A percentile compares a stretch with the other conserved stretches of the same genome.
Evolutionary conservation across 53 echinoderm and acorn worm genomes (phyloP).

Genomic region (Astropecten irregularis): DNA sequence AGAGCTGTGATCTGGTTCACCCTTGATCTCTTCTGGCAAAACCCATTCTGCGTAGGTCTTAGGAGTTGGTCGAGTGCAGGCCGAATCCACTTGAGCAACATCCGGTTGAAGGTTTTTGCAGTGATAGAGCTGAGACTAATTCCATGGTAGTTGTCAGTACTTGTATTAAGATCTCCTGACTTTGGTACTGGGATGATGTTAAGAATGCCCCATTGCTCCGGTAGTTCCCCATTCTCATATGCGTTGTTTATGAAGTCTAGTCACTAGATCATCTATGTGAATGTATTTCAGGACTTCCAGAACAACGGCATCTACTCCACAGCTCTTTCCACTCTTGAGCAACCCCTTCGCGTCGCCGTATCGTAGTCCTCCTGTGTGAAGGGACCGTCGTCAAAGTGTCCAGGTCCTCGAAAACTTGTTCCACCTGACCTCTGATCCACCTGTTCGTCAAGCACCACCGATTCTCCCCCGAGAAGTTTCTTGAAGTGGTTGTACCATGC

Average conservation of each 20-base stretch:
- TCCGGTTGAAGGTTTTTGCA: conserved; percentile 55
- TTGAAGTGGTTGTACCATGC: conserved; percentile 58
- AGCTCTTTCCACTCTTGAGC: conserved; percentile 32
- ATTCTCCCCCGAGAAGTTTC: conserved; percentile 29
- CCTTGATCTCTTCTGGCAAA: conserved; percentile 35
- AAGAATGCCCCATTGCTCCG: conserved; percentile 4
- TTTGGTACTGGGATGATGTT: conserved; percentile 49
- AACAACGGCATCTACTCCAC: conserved; percentile 25
- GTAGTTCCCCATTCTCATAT: conserved; percentile 18
- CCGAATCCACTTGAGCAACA: conserved; percentile 45
- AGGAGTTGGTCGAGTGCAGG: conserved; percentile 28
- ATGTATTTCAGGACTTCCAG: conserved; percentile 1
- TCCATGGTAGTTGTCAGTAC: conserved; percentile 11
- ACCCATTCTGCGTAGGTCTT: conserved; percentile 32
- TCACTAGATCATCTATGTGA: conserved; percentile 12
- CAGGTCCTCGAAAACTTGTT: conserved; percentile 8
- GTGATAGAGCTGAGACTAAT: conserved; percentile 49
- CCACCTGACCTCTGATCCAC: conserved; percentile 18
- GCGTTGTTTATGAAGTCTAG: neutral
- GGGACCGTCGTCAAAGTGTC: conserved; percentile 17
- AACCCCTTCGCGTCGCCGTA: neutral
- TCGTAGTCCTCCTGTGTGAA: neutral
- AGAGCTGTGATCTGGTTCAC: conserved; percentile 19
- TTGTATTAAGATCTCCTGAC: conserved; percentile 25
- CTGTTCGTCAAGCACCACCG: conserved; percentile 18